Base-by-base conservation (phyloP, 92 coral and sea anemone genomes). In the Pocillopora grandis region DNA sequence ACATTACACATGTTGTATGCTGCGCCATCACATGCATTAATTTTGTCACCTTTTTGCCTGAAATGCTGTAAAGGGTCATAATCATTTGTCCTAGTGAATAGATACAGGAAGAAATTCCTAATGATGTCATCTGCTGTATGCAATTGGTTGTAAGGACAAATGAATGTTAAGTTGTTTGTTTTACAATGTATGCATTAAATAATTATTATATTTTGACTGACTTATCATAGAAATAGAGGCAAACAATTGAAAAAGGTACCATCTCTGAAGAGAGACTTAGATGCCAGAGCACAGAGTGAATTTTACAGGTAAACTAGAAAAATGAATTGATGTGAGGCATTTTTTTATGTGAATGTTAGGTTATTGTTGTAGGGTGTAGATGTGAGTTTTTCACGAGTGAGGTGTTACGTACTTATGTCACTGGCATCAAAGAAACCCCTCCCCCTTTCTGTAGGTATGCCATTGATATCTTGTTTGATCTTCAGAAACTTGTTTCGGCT, bases 221-320 rank as follows among this genome's bases (percentile, higher is more conserved):
- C 31, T 1, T 18, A 19, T 76, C 20, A 23, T 68, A 96, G 99
- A 63, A 92, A 80, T 71, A 76, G 90, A 59, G 98, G 95, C 12
- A 93, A 89, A 72, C 48, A 90, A 48, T 76, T 92, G 63, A 92
- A 85, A 77, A 88, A 91, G 69, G 88, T 91, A 6, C 98, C 99
- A 12, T 90, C 93, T 63, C 80, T 96, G 52, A 96, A 96, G 76
- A 92, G 99, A 75, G 99, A 96, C 82, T 85, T 96, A 80, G 99
- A 96, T 74, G 90, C 99, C 36, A 85, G 99, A 86, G 99, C 99
- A 15, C 93, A 92, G 56, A 96, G 98, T 87, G 98, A 94, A 92
- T 90, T 81, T 66, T 96, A 96, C 92, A 91, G 98, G 98, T 96
- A 76, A 64, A 2, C 48, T 16, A 23, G 27, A 1, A 57, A 11